Percentiles rank a stretch among this genome's conserved stretches.
Conservation (phyloP, 2,888 invertebrate species). For the Macaria notata region DNA sequence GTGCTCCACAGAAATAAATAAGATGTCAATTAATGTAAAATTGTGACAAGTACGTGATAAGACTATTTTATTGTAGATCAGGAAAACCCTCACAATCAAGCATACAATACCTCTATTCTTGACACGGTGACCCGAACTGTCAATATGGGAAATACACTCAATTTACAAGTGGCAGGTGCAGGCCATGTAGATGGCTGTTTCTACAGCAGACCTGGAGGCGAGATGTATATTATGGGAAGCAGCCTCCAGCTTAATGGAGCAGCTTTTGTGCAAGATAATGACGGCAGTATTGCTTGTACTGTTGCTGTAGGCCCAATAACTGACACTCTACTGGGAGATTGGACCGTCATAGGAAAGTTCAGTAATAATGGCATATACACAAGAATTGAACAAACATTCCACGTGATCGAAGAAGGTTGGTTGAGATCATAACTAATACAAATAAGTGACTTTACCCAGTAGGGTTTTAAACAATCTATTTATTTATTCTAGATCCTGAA, state of each 20-base stretch:
- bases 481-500: slow-evolving; percentile 43
- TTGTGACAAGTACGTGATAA: not conserved
- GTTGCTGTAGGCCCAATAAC: slow-evolving; percentile 42
- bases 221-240: slow-evolving; percentile 25
- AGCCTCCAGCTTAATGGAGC: slow-evolving; percentile 25
- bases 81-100: slow-evolving; percentile 43
- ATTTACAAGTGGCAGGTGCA: slow-evolving; percentile 10
- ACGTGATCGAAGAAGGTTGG: slow-evolving; percentile 47
- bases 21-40: no score
- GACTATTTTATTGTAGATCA: slow-evolving; percentile 42
- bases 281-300: slow-evolving; percentile 30
- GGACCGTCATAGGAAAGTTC: slow-evolving; percentile 50
- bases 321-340: slow-evolving; percentile 41
- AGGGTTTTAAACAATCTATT: not conserved
- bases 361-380: slow-evolving; percentile 37
- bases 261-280: slow-evolving; percentile 27
- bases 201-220: slow-evolving; percentile 36
- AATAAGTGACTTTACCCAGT: not conserved
- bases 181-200: slow-evolving; percentile 40
- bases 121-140: slow-evolving; percentile 32
- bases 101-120: slow-evolving; percentile 44
- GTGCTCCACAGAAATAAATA: no score
- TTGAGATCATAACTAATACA: not conserved
- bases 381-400: slow-evolving; percentile 38
- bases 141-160: slow-evolving; percentile 35